Percentiles rank a stretch among this genome's conserved stretches.
phyloP scores from a whole-genome alignment of 2,113 vertebrate genomes.

The Phalacrocorax pelagicus region DNA sequence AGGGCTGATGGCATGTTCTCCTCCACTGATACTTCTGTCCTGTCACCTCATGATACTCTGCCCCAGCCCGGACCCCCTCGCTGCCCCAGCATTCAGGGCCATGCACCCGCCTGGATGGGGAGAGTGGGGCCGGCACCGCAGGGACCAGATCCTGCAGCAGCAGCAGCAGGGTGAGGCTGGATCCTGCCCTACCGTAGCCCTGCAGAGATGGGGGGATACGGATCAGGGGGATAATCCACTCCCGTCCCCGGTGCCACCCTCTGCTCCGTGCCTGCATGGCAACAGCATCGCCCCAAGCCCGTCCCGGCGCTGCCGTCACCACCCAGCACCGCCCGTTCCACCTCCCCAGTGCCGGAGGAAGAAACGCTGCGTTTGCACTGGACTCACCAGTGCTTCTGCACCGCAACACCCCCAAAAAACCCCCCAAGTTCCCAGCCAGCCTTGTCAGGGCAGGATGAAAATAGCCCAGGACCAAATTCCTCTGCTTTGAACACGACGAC shows the following conservation, averaged over 20 bases:
- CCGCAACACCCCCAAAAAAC: accelerated
- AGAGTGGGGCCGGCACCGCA: accelerated
- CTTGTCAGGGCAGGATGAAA: not conserved
- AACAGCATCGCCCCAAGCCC: accelerated
- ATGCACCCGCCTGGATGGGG: not conserved
- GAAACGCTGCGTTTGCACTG: accelerated
- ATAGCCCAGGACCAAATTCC: not conserved
- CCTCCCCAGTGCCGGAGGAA: not conserved
- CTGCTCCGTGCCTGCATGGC: accelerated
- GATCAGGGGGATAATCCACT: not conserved
- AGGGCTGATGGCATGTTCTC: not conserved
- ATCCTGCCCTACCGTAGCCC: not conserved
- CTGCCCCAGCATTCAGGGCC: not conserved
- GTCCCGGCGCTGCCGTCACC: accelerated
- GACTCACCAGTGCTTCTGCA: not conserved
- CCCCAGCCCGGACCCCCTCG: not conserved
- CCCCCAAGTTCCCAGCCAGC: accelerated
- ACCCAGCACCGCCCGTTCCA: not conserved
- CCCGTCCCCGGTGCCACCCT: accelerated
- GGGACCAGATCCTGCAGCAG: not conserved
- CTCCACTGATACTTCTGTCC: not conserved
- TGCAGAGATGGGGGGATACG: not conserved
- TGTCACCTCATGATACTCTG: accelerated
- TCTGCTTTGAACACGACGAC: not conserved
- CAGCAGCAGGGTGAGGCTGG: not conserved